phyloP scores from a whole-genome alignment of 2,113 vertebrate species.

The Brienomyrus longianalis region DNA sequence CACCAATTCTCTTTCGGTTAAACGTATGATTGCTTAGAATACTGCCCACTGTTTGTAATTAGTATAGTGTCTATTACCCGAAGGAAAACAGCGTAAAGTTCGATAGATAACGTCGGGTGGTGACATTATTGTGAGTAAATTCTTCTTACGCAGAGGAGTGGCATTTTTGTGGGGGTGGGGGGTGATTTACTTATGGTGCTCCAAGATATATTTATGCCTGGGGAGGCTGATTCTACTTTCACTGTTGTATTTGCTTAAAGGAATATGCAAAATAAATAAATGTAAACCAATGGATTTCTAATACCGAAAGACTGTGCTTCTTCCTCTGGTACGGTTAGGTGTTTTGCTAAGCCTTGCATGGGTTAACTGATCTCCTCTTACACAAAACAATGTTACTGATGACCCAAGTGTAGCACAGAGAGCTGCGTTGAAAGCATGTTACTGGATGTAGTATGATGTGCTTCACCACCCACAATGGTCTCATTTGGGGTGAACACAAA shows the following conservation, averaged over 20 bases:
- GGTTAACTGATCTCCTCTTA: neutral
- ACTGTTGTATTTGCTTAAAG: neutral
- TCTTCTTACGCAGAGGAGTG: neutral
- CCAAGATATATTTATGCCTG: neutral
- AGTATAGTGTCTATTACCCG: neutral
- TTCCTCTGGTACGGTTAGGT: neutral
- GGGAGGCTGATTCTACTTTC: neutral
- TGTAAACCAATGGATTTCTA: neutral
- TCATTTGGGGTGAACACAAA: neutral
- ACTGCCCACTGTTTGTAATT: neutral
- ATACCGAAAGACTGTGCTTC: neutral
- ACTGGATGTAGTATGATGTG: neutral
- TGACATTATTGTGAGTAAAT: neutral
- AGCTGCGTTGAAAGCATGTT: neutral
- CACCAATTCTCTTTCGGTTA: neutral
- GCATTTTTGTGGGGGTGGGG: neutral
- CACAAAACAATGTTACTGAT: neutral
- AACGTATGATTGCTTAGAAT: neutral
- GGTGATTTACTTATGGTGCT: neutral
- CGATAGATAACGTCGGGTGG: neutral
- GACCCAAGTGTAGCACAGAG: neutral
- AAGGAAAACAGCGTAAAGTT: neutral
- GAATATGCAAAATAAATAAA: neutral
- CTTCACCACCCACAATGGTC: neutral
- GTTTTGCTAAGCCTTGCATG: neutral